Evolutionary conservation across 2,113 vertebrate species (phyloP).

Genomic region (Percopsis transmontana): DNA sequence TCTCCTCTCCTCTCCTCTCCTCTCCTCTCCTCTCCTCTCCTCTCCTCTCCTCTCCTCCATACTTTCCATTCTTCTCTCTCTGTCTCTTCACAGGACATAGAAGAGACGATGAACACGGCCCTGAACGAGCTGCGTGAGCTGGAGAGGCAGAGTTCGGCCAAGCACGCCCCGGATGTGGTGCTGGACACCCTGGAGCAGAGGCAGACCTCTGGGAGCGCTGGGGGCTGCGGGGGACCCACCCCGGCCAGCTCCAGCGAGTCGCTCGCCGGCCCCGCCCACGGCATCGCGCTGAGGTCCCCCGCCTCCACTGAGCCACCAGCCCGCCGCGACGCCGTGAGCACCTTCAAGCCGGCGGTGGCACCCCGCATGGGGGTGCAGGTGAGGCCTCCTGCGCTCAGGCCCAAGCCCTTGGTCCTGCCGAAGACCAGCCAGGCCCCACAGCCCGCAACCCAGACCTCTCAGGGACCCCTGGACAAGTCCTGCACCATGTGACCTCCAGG

Average conservation of each 20-base stretch:
- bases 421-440: slow-evolving; percentile 85
- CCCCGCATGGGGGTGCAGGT: slow-evolving; percentile 97
- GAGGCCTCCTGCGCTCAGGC: slow-evolving; percentile 92
- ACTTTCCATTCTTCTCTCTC: background rate
- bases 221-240: slow-evolving; percentile 81
- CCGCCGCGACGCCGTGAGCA: slow-evolving; percentile 93
- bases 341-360: slow-evolving; percentile 91
- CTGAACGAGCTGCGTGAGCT: slow-evolving; percentile 96
- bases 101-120: slow-evolving; percentile 98
- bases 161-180: slow-evolving; percentile 94
- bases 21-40: background rate
- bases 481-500: slow-evolving; percentile 89
- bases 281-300: slow-evolving; percentile 77
- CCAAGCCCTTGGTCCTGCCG: slow-evolving; percentile 93
- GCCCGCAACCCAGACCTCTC: slow-evolving; percentile 80
- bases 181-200: slow-evolving; percentile 94
- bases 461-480: slow-evolving; percentile 93
- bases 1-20: background rate
- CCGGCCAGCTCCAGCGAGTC: slow-evolving; percentile 85
- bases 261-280: slow-evolving; percentile 89
- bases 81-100: slow-evolving; percentile 86
- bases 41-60: background rate
- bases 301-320: slow-evolving; percentile 81
- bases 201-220: slow-evolving; percentile 49
- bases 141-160: slow-evolving; percentile 93